phyloP scores from a whole-genome alignment of 92 coral and sea anemone genomes.

The Scolanthus callimorphus region DNA sequence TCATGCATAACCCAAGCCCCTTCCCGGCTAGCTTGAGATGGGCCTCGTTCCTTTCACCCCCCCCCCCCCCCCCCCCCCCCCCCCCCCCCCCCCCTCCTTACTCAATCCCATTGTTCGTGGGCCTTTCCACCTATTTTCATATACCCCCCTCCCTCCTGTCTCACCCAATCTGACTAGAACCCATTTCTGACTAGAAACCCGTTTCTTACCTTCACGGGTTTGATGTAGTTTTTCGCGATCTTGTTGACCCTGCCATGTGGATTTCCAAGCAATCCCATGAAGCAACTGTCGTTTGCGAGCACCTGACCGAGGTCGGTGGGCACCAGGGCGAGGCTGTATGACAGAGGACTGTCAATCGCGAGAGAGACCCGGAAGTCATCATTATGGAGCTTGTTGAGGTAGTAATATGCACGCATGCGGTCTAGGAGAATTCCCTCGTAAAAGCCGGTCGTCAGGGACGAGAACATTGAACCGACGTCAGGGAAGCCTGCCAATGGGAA shows the following conservation, averaged over 20 bases:
- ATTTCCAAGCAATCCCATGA: slow-evolving; percentile 33
- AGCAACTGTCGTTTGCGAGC: slow-evolving; percentile 42
- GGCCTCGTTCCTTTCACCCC: too few species aligned
- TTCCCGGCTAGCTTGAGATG: too few species aligned
- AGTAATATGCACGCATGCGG: slow-evolving; percentile 64
- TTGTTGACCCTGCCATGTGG: slow-evolving; percentile 39
- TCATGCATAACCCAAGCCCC: too few species aligned
- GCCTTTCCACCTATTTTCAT: too few species aligned
- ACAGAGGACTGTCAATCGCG: slow-evolving; percentile 16
- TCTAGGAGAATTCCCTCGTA: slow-evolving; percentile 57
- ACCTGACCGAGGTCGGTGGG: slow-evolving; percentile 29
- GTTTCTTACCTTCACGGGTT: slow-evolving; percentile 67
- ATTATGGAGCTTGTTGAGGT: slow-evolving; percentile 32
- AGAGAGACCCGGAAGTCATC: slow-evolving; percentile 47
- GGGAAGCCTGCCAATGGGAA: slow-evolving; percentile 23
- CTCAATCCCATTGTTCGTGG: too few species aligned
- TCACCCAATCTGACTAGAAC: too few species aligned
- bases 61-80: too few species aligned
- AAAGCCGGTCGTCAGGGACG: slow-evolving; percentile 25
- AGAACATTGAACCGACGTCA: slow-evolving; percentile 41
- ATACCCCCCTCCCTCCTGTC: too few species aligned
- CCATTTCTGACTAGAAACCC: too few species aligned
- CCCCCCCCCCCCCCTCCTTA: too few species aligned
- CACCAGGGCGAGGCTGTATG: slow-evolving; percentile 43
- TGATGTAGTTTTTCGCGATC: slow-evolving; percentile 52